Evolutionary conservation across 2,113 vertebrate genomes (phyloP), one percentile per base, ranked within the genome.

Genomic region (Bubo blakistoni): DNA sequence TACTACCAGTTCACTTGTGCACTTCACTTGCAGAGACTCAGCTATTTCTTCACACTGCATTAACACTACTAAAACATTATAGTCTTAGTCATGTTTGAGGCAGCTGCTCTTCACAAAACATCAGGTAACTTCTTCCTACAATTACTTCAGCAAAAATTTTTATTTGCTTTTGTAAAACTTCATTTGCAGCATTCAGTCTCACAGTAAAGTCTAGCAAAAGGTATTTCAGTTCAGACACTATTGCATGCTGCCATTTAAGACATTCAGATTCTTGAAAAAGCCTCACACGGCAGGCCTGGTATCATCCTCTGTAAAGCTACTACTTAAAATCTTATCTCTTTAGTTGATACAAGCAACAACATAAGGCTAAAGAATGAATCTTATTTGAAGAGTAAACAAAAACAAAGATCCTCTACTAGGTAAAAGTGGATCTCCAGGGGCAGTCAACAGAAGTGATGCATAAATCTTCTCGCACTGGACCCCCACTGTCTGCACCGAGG

Each of bases 361-460:
- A 18, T 0, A 8, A 30, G 6, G 7, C 10, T 47, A 3, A 62
- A 54, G 4, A 63, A 24, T 0, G 0, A 4, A 2, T 54, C 52
- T 77, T 9, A 46, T 44, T 44, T 30, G 2, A 46, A 61, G 2
- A 30, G 5, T 21, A 25, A 76, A 29, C 32, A 44, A 77, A 77
- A 72, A 9, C 66, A 29, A 54, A 38, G 7, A 16, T 11, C 14
- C 26, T 57, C 32, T 4, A 10, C 8, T 10, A 47, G 7, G 6
- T 42, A 26, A 13, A 18, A 38, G 10, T 0, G 10, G 21, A 27
- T 74, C 30, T 84, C 21, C 32, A 19, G 7, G 4, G 19, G 6
- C 46, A 13, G 26, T 7, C 14, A 42, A 29, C 10, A n/a, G 16
- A 30, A 79, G 30, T 0, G 29, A 26, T 0, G 21, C 8, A 7